Base-by-base conservation (phyloP, 1,140 invertebrate genomes). In the Ostrea edulis region DNA sequence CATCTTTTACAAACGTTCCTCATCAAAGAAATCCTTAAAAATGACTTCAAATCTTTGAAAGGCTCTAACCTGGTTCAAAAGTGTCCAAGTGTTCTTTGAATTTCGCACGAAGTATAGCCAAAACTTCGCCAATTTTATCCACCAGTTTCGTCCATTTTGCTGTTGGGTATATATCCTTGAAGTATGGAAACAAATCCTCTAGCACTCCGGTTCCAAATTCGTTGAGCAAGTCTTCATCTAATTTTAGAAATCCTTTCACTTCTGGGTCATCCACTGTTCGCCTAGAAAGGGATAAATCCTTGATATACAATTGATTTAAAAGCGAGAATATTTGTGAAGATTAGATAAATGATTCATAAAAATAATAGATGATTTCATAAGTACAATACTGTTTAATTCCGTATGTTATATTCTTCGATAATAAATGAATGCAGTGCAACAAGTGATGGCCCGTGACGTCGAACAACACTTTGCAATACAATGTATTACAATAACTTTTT, bases 121-220 rank as follows among this genome's bases (percentile, higher is more conserved):
- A 22, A 20, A 88, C 11, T 62, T 88, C 84, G n/a, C 58, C 52
- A 8, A 22, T 8, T 9, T 82, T 51, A 8, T 82, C 8, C 25
- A 14, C 44, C n/a, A 85, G n/a, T 53, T 58, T 52, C 68, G 25
- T 54, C 29, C 68, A 89, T 81, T 71, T 71, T 3, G 83, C 68
- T 8, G 85, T 86, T 7, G 81, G 51, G n/a, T 29, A 89, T 20
- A 86, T 84, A 44, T 89, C 68, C 44, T n/a, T 53, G 29, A 89
- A 25, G 81, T 54, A 51, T 5, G 85, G 88, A 58, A 89, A 7
- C 11, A 86, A 14, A 62, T 89, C 88, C 53, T 89, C 88, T 22
- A 89, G 8, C n/a, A 86, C 71, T 9, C 88, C 88, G 8, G n/a
- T 22, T 25, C 82, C 82, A 44, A 86, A 62, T 8, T 9, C 54